A percentile compares a stretch with the other conserved stretches of the same genome.
These are phyloP conservation scores for Achroia grisella DNA, from an alignment of 1,140 invertebrate genomes.

Conservation along the genomic window DNA sequence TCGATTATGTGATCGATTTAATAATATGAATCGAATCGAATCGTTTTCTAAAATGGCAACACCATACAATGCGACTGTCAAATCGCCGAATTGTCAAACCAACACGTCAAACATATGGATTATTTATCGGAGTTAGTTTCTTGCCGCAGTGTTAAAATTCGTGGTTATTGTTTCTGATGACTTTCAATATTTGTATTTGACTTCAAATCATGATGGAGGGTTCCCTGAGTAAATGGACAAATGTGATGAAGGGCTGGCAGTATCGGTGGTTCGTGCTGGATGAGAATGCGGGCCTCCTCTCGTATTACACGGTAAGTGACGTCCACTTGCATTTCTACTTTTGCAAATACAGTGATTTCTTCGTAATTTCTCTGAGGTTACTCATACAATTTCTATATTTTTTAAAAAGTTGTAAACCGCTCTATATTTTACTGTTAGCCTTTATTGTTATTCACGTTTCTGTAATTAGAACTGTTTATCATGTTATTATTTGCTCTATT, in stretches of 20 bases:
- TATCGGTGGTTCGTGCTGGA: slow-evolving; percentile 99
- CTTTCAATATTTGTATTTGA: slow-evolving; percentile 46
- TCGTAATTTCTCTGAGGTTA: background rate
- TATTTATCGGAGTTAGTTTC: slow-evolving; percentile 49
- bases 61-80: background rate
- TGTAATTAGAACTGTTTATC: too few relatives aligned
- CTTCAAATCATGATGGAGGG: slow-evolving; percentile 88
- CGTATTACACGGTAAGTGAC: slow-evolving; percentile 96
- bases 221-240: slow-evolving; percentile 99
- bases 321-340: slow-evolving; percentile 13
- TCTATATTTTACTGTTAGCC: too few relatives aligned
- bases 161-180: slow-evolving; percentile 55
- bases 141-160: slow-evolving; percentile 49
- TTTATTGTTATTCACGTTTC: too few relatives aligned
- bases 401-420: too few relatives aligned
- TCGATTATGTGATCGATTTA: too few relatives aligned
- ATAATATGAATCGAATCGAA: too few relatives aligned
- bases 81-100: slow-evolving; percentile 11
- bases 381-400: too few relatives aligned
- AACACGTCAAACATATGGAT: slow-evolving; percentile 64
- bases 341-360: slow-evolving; percentile 7
- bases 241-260: slow-evolving; percentile 99
- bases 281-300: slow-evolving; percentile 94
- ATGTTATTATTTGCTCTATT: too few relatives aligned
- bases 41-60: slow-evolving; percentile 23